phyloP scores from a whole-genome alignment of 2,888 invertebrate species.

The Anthophora plumipes region DNA sequence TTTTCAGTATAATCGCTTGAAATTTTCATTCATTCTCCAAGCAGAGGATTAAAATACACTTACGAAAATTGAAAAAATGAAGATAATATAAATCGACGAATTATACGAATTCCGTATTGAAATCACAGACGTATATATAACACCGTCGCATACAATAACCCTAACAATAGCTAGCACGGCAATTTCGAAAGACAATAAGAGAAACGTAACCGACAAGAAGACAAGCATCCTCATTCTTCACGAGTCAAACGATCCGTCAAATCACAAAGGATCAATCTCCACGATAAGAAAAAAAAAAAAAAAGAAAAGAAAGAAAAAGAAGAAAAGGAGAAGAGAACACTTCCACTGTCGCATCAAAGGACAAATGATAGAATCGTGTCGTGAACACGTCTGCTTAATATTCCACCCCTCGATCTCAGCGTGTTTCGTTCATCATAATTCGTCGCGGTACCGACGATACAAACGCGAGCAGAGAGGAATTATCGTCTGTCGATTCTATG shows the following conservation, averaged over 20 bases:
- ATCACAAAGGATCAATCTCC: not conserved
- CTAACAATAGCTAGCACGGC: not conserved
- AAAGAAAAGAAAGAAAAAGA: no score
- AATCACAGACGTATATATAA: no score
- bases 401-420: not conserved
- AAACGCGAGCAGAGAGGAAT: constrained; percentile 10
- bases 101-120: no score
- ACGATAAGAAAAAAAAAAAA: no score
- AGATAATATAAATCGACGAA: no score
- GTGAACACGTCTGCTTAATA: constrained; percentile 1
- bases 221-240: not conserved
- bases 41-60: no score
- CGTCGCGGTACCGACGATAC: constrained; percentile 12
- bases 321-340: not conserved
- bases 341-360: not conserved
- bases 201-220: not conserved
- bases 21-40: no score
- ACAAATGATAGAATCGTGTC: not conserved
- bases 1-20: no score
- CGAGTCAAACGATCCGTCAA: not conserved
- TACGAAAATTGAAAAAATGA: no score
- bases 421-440: constrained; percentile 25
- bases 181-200: not conserved
- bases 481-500: constrained; percentile 32
- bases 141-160: no score